Evolutionary conservation across 2,113 vertebrate species (phyloP).

Genomic region (Paraplagusia blochii): DNA sequence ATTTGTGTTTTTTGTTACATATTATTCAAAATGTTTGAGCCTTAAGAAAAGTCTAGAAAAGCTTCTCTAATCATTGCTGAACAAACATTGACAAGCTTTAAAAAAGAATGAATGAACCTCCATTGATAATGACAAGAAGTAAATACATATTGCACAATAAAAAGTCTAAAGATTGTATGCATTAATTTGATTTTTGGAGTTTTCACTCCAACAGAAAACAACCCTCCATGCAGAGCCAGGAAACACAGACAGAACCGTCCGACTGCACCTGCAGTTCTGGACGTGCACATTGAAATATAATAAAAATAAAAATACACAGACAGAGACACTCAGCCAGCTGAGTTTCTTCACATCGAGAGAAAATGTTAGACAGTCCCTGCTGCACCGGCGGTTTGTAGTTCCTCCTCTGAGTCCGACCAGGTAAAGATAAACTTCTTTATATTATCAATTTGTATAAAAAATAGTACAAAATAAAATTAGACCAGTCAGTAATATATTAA

Average conservation of each 20-base stretch:
- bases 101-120: conserved; percentile 41
- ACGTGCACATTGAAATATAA: conserved; percentile 23
- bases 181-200: conserved; percentile 24
- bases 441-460: conserved; percentile 63
- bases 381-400: conserved; percentile 2
- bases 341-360: conserved; percentile 59
- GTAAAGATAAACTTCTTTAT: conserved; percentile 40
- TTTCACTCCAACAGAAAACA: conserved; percentile 23
- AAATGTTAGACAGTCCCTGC: conserved; percentile 30
- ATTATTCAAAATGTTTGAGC: no score
- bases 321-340: conserved; percentile 74
- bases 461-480: conserved; percentile 66
- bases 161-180: not conserved
- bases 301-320: conserved; percentile 16
- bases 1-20: no score
- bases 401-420: conserved; percentile 21
- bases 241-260: conserved; percentile 1
- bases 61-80: no score
- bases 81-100: conserved; percentile 24
- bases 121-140: conserved; percentile 56
- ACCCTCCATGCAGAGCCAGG: conserved; percentile 12
- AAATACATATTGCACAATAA: conserved; percentile 72
- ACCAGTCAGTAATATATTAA: conserved; percentile 39
- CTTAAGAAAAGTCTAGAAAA: no score
- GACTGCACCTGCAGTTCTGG: not conserved